Conservation (phyloP, 2,797 vertebrate genomes). For the Ptychobarbus kaznakovi region DNA sequence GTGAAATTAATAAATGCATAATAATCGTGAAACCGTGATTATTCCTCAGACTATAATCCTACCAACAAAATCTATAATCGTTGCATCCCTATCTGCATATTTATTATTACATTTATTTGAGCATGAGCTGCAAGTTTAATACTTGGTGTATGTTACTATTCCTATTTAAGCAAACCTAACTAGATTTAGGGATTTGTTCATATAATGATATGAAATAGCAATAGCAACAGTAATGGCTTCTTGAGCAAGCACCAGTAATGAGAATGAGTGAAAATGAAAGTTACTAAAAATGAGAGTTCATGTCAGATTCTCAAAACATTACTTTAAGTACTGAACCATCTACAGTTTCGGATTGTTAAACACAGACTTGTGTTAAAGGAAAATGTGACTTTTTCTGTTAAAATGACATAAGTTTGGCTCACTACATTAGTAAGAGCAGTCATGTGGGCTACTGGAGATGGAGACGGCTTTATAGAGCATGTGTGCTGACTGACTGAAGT, state of each 20-base stretch:
- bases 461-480: not conserved
- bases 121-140: not conserved
- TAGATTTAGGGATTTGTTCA: not conserved
- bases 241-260: conserved; percentile 4
- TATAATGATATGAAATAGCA: not conserved
- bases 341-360: not conserved
- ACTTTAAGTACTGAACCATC: not conserved
- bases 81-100: not conserved
- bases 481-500: conserved; percentile 11
- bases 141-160: not conserved
- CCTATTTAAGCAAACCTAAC: not conserved
- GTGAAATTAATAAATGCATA: no score
- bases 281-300: not conserved
- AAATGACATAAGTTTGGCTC: not conserved
- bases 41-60: no score
- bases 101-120: not conserved
- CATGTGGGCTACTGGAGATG: conserved; percentile 1
- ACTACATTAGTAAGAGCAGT: conserved; percentile 8
- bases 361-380: not conserved
- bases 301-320: not conserved
- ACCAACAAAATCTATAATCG: no score
- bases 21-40: no score
- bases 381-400: conserved; percentile 27
- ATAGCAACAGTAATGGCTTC: not conserved
- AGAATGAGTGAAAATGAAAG: conserved; percentile 18